Percentiles rank a stretch among this genome's conserved stretches.
These are phyloP conservation scores for Chloropsis cyanopogon DNA, from an alignment of 2,113 vertebrate genomes.

Conservation along the genomic window DNA sequence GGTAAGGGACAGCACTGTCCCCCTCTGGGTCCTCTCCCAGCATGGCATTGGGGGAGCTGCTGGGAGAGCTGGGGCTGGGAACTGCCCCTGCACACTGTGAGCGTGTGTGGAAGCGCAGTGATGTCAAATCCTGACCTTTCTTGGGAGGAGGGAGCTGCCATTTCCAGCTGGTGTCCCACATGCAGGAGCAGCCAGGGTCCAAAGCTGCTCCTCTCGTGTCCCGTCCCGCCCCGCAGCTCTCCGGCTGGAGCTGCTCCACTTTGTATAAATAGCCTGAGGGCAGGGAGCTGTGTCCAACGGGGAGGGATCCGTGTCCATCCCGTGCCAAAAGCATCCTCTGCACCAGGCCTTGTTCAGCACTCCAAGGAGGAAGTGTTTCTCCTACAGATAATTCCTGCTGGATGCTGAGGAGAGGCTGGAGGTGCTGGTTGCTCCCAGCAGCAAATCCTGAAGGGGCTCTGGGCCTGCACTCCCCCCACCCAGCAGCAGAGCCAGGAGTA, in stretches of 20 bases:
- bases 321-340: background rate
- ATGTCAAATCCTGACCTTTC: background rate
- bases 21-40: background rate
- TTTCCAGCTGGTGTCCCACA: background rate
- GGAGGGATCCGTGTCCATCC: background rate
- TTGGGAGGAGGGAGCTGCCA: background rate
- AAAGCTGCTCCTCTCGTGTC: background rate
- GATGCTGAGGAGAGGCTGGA: background rate
- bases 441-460: background rate
- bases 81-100: accelerated
- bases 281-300: background rate
- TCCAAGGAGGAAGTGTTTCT: background rate
- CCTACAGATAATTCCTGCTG: background rate
- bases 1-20: slow-evolving; percentile 64
- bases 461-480: background rate
- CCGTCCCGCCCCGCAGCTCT: background rate
- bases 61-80: background rate
- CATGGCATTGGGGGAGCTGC: accelerated
- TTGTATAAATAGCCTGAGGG: slow-evolving; percentile 18
- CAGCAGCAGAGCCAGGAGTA: background rate
- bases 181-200: background rate
- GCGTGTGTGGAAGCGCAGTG: background rate
- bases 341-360: background rate
- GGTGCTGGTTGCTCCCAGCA: background rate
- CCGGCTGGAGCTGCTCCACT: slow-evolving; percentile 35